A percentile compares a stretch with the other conserved stretches of the same genome.
Conservation (phyloP, 2,888 invertebrate genomes). For the Tetragonula carbonaria region DNA sequence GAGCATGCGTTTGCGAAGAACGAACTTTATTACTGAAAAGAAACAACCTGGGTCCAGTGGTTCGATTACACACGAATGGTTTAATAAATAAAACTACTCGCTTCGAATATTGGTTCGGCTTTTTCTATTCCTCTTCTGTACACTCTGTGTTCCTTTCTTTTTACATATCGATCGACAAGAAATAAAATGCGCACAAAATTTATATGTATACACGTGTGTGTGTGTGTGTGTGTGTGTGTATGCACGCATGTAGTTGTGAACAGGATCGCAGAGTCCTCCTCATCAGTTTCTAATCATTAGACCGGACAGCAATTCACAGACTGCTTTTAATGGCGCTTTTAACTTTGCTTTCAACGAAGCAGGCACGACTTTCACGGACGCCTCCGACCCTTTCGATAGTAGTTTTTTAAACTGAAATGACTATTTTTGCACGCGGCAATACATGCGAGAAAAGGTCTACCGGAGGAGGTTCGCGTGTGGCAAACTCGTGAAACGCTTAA, state of each 20-base stretch:
- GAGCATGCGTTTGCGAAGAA: not conserved
- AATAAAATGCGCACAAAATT: slow-evolving; percentile 34
- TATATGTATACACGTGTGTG: not conserved
- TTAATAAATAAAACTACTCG: not conserved
- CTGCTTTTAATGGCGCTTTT: slow-evolving; percentile 47
- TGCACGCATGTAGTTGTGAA: slow-evolving; percentile 4
- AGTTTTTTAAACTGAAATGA: slow-evolving; percentile 27
- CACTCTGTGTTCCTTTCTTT: not conserved
- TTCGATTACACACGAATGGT: not conserved
- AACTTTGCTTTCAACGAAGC: slow-evolving; percentile 22
- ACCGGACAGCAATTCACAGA: slow-evolving; percentile 28
- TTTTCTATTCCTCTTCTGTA: not conserved
- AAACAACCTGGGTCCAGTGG: not conserved
- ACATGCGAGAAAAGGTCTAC: not conserved
- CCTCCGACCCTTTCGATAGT: not conserved
- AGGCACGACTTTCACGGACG: not conserved
- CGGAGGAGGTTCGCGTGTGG: not conserved
- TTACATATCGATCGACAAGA: not conserved
- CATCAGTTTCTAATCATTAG: slow-evolving; percentile 32
- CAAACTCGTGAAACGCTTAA: slow-evolving; percentile 7
- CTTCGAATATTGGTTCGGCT: slow-evolving; percentile 4
- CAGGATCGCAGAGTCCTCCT: not conserved
- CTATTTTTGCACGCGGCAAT: slow-evolving; percentile 7
- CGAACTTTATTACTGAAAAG: not conserved
- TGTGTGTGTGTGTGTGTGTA: too few relatives aligned